A percentile compares a stretch with the other conserved stretches of the same genome.
These are phyloP conservation scores for Brienomyrus longianalis DNA, from an alignment of 2,113 vertebrate genomes.

Conservation along the genomic window DNA sequence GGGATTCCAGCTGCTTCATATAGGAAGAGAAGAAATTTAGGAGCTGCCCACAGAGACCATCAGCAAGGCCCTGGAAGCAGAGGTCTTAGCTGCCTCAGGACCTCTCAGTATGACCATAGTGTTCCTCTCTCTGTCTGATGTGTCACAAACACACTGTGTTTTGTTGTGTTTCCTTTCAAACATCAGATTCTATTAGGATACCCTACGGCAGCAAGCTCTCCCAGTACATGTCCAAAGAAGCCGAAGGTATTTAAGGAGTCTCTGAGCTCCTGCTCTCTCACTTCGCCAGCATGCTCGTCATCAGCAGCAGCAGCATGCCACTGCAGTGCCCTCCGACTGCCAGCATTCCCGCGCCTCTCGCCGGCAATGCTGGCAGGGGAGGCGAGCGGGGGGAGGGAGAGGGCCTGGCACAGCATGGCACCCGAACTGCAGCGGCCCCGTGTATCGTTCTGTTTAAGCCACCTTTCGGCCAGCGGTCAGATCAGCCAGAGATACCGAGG, in stretches of 20 bases:
- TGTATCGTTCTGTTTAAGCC: slow-evolving; percentile 66
- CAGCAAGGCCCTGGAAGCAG: background rate
- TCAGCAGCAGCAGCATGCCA: slow-evolving; percentile 50
- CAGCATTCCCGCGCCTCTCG: background rate
- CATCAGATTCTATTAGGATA: slow-evolving; percentile 74
- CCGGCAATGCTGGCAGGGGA: background rate
- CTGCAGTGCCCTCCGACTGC: slow-evolving; percentile 32
- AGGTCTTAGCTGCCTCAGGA: background rate
- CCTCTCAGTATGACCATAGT: background rate
- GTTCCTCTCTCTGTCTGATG: slow-evolving; percentile 1
- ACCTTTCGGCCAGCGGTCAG: slow-evolving; percentile 47
- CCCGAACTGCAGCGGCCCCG: slow-evolving; percentile 59
- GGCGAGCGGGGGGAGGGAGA: slow-evolving; percentile 40
- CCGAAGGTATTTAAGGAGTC: slow-evolving; percentile 65
- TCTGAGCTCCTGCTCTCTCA: slow-evolving; percentile 35
- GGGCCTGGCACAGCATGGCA: slow-evolving; percentile 61
- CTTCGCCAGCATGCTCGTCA: slow-evolving; percentile 52
- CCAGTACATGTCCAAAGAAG: slow-evolving; percentile 73
- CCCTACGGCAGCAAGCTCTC: slow-evolving; percentile 74
- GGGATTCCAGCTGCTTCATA: background rate
- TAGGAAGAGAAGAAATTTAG: background rate
- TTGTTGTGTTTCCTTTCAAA: slow-evolving; percentile 22
- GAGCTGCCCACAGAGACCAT: background rate
- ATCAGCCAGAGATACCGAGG: slow-evolving; percentile 24
- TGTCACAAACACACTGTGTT: slow-evolving; percentile 7